phyloP scores from a whole-genome alignment of 2,888 invertebrate genomes.

The Drosophila aldrichi region DNA sequence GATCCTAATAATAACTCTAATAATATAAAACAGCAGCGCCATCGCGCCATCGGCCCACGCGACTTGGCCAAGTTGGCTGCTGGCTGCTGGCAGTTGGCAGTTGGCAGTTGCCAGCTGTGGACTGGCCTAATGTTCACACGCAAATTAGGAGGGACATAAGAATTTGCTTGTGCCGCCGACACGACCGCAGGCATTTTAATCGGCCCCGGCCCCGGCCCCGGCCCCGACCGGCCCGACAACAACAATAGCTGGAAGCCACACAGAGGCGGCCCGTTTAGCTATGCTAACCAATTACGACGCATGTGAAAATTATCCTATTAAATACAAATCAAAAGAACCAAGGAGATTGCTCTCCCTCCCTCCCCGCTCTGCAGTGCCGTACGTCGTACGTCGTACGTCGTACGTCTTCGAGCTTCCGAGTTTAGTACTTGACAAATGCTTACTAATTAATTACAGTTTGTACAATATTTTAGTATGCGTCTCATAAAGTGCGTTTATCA shows the following conservation, averaged over 20 bases:
- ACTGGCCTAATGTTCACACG: constrained; percentile 72
- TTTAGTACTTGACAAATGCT: constrained; percentile 85
- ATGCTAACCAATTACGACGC: constrained; percentile 75
- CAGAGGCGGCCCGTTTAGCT: constrained; percentile 34
- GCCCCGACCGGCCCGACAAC: constrained; percentile 25
- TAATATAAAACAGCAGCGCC: constrained; percentile 73
- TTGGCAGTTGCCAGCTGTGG: constrained; percentile 18
- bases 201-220: constrained; percentile 47
- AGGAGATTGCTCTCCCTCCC: constrained; percentile 57
- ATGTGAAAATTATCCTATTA: constrained; percentile 83
- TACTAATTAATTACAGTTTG: constrained; percentile 86
- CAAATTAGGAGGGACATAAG: constrained; percentile 82
- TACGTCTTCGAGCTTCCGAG: constrained; percentile 33
- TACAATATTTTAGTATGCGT: constrained; percentile 84
- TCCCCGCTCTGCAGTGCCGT: constrained; percentile 18
- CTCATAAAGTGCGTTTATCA: constrained; percentile 83
- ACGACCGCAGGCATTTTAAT: constrained; percentile 66
- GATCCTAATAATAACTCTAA: constrained; percentile 80
- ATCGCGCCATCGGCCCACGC: constrained; percentile 54
- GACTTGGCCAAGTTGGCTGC: constrained; percentile 22
- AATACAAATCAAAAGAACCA: constrained; percentile 68
- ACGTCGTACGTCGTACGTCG: neutral
- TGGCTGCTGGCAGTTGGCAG: neutral
- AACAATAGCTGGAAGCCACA: constrained; percentile 21
- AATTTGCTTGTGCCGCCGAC: constrained; percentile 65